phyloP scores from a whole-genome alignment of 2,797 vertebrate genomes.

The Cyprinodon diabolis region DNA sequence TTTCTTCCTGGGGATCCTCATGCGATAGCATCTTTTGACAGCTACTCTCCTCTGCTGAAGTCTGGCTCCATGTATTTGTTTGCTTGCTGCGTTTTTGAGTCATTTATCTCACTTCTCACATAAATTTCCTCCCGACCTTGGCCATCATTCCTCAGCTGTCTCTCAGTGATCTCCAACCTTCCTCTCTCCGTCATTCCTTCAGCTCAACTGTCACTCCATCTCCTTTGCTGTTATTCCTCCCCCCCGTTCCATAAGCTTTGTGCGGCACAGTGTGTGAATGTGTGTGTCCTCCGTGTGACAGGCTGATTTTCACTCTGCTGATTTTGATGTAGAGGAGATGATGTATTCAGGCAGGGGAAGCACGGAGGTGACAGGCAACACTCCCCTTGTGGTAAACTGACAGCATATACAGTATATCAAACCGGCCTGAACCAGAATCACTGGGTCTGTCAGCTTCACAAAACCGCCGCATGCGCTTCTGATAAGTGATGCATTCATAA shows the following conservation, averaged over 20 bases:
- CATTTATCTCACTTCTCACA: slow-evolving; percentile 40
- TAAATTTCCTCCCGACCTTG: slow-evolving; percentile 23
- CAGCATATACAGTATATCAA: slow-evolving; percentile 60
- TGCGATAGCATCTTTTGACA: slow-evolving; percentile 58
- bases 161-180: slow-evolving; percentile 47
- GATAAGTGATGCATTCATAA: slow-evolving; percentile 36
- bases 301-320: slow-evolving; percentile 69
- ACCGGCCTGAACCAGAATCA: slow-evolving; percentile 55
- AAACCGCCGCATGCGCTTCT: slow-evolving; percentile 26
- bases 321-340: slow-evolving; percentile 69
- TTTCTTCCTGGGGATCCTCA: slow-evolving; percentile 25
- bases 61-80: slow-evolving; percentile 37
- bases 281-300: slow-evolving; percentile 54
- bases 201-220: slow-evolving; percentile 51
- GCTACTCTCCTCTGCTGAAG: slow-evolving; percentile 27
- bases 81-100: slow-evolving; percentile 27
- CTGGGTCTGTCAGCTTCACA: slow-evolving; percentile 45
- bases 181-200: slow-evolving; percentile 45
- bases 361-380: slow-evolving; percentile 59
- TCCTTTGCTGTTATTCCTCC: slow-evolving; percentile 25
- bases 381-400: slow-evolving; percentile 55
- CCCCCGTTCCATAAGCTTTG: slow-evolving; percentile 21
- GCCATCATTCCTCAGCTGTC: slow-evolving; percentile 56
- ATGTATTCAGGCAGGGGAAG: slow-evolving; percentile 48
- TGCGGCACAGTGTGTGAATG: slow-evolving; percentile 4